phyloP scores from a whole-genome alignment of 2,797 vertebrate genomes.

The Poeciliopsis presidionis region DNA sequence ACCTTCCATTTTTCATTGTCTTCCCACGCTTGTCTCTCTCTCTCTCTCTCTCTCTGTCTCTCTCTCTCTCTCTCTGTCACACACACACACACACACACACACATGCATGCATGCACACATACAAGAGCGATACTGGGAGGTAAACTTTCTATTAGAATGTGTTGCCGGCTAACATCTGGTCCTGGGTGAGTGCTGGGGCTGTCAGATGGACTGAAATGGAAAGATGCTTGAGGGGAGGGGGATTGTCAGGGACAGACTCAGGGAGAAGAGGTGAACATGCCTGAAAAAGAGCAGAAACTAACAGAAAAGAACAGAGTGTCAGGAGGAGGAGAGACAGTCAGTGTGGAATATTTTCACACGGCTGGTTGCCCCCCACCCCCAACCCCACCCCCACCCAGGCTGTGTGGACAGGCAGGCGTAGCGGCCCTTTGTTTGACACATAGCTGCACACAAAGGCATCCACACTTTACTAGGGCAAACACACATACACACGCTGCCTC shows the following conservation, averaged over 20 bases:
- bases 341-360: slow-evolving; percentile 75
- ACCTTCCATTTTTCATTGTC: slow-evolving; percentile 74
- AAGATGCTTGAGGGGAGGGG: neutral
- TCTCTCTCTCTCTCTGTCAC: neutral
- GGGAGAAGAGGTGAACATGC: slow-evolving; percentile 13
- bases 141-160: slow-evolving; percentile 75
- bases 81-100: slow-evolving; percentile 12
- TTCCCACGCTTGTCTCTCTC: slow-evolving; percentile 47
- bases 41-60: neutral
- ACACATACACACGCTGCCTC: slow-evolving; percentile 7
- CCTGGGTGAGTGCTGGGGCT: slow-evolving; percentile 55
- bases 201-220: slow-evolving; percentile 64
- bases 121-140: slow-evolving; percentile 61
- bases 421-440: slow-evolving; percentile 74
- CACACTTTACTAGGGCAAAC: slow-evolving; percentile 13
- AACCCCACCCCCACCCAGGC: slow-evolving; percentile 1
- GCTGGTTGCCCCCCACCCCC: slow-evolving; percentile 53
- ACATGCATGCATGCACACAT: slow-evolving; percentile 3
- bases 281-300: neutral
- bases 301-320: slow-evolving; percentile 24
- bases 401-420: slow-evolving; percentile 37
- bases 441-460: slow-evolving; percentile 70
- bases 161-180: slow-evolving; percentile 75
- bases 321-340: slow-evolving; percentile 55
- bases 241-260: slow-evolving; percentile 31